These are phyloP conservation scores for Hestina assimilis DNA, from an alignment of 1,140 invertebrate genomes.

Conservation along the genomic window DNA sequence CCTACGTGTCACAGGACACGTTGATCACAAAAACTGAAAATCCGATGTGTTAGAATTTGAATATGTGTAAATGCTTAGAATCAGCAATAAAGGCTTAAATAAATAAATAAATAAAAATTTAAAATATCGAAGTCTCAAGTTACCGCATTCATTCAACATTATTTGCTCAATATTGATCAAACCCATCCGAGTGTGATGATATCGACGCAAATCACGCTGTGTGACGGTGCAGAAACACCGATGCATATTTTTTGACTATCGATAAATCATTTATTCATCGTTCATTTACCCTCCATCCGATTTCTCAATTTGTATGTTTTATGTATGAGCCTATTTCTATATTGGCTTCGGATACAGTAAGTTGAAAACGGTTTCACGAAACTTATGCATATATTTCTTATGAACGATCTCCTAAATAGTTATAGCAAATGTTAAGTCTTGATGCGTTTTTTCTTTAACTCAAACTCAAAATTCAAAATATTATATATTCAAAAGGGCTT, in stretches of 20 bases:
- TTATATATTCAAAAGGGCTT: too few relatives aligned
- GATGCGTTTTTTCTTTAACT: too few relatives aligned
- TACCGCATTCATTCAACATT: constrained; percentile 2
- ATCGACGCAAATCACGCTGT: constrained; percentile 22
- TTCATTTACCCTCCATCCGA: constrained; percentile 15
- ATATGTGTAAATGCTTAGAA: too few relatives aligned
- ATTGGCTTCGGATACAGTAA: background rate
- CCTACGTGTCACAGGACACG: too few relatives aligned
- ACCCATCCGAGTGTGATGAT: constrained; percentile 15
- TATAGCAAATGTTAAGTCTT: too few relatives aligned
- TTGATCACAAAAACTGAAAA: too few relatives aligned
- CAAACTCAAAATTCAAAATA: too few relatives aligned
- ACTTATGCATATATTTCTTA: too few relatives aligned
- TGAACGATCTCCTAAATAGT: too few relatives aligned
- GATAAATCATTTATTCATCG: constrained; percentile 22
- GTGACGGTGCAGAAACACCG: constrained; percentile 20
- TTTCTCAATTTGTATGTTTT: constrained; percentile 19
- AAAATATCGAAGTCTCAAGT: constrained; percentile 3
- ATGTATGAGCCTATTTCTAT: constrained; percentile 10
- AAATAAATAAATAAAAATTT: too few relatives aligned
- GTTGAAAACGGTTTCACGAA: background rate
- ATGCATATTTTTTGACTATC: constrained; percentile 23
- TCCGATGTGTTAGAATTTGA: too few relatives aligned
- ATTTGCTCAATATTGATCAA: constrained; percentile 23
- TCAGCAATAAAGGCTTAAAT: too few relatives aligned